Evolutionary conservation across 2,113 vertebrate species (phyloP).

Genomic region (Tor tambroides): DNA sequence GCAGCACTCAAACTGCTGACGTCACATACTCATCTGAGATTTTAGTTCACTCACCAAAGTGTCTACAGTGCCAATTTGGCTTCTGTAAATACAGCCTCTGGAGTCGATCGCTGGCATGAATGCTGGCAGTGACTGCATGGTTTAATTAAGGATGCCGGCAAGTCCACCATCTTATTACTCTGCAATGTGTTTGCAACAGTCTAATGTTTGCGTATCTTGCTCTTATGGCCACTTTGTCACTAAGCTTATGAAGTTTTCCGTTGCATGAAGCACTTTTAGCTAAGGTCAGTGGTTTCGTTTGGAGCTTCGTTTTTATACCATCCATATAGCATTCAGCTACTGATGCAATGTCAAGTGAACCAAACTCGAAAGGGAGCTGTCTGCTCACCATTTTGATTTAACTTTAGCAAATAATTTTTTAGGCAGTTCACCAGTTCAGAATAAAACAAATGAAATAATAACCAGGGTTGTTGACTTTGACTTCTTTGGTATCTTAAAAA

Average conservation of each 20-base stretch:
- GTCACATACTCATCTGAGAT: no score
- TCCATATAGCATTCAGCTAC: background rate
- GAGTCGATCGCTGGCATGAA: no score
- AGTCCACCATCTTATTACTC: background rate
- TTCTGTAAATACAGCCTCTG: no score
- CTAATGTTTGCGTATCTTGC: background rate
- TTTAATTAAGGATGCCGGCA: background rate
- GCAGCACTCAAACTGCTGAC: no score
- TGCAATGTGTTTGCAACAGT: background rate
- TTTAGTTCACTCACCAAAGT: no score
- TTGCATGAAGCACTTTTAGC: background rate
- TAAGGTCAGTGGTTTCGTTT: background rate
- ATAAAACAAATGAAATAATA: no score
- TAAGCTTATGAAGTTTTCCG: background rate
- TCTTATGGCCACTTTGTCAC: background rate
- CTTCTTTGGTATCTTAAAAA: no score
- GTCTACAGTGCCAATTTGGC: no score
- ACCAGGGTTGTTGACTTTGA: no score
- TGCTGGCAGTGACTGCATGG: background rate
- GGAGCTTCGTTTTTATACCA: background rate
- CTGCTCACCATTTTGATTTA: no score
- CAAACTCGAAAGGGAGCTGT: background rate
- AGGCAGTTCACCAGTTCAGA: no score
- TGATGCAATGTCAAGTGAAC: background rate
- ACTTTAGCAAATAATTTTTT: no score